These are phyloP conservation scores for Eustalomyia histrio DNA, from an alignment of 2,888 invertebrate genomes.

Conservation along the genomic window DNA sequence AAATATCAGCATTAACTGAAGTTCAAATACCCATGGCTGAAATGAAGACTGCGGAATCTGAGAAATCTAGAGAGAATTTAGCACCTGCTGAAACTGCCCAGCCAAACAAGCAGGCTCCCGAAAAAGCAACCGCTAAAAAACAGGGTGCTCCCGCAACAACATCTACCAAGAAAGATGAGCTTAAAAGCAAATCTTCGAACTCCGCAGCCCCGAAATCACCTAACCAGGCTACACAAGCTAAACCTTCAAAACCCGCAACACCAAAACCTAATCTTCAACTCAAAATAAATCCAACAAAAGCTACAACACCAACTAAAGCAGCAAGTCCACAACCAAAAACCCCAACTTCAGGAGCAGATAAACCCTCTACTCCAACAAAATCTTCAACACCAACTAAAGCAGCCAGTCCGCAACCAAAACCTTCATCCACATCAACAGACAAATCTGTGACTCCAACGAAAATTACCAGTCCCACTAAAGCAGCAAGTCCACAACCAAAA, in stretches of 20 bases:
- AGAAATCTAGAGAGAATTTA: slow-evolving; percentile 5
- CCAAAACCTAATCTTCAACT: background rate
- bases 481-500: slow-evolving; percentile 44
- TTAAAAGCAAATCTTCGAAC: slow-evolving; percentile 30
- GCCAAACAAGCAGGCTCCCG: slow-evolving; percentile 23
- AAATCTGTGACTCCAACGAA: slow-evolving; percentile 3
- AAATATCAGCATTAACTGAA: too few species aligned
- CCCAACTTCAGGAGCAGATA: background rate
- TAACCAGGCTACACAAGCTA: slow-evolving; percentile 29
- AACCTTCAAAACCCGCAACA: slow-evolving; percentile 19
- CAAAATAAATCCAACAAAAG: slow-evolving; percentile 11
- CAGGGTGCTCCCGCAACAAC: background rate
- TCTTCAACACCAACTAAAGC: slow-evolving; percentile 17
- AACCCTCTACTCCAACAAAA: background rate
- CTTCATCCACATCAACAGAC: background rate
- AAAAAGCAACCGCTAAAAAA: slow-evolving; percentile 27
- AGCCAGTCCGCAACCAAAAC: background rate
- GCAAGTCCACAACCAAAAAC: slow-evolving; percentile 46
- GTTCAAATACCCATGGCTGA: background rate
- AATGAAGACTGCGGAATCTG: background rate
- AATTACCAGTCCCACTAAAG: slow-evolving; percentile 40
- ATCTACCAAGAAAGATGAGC: slow-evolving; percentile 34
- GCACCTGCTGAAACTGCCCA: slow-evolving; percentile 6
- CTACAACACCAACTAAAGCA: slow-evolving; percentile 40
- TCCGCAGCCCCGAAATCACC: background rate